phyloP scores from a whole-genome alignment of 2,113 vertebrate species.

The Myotis davidii region DNA sequence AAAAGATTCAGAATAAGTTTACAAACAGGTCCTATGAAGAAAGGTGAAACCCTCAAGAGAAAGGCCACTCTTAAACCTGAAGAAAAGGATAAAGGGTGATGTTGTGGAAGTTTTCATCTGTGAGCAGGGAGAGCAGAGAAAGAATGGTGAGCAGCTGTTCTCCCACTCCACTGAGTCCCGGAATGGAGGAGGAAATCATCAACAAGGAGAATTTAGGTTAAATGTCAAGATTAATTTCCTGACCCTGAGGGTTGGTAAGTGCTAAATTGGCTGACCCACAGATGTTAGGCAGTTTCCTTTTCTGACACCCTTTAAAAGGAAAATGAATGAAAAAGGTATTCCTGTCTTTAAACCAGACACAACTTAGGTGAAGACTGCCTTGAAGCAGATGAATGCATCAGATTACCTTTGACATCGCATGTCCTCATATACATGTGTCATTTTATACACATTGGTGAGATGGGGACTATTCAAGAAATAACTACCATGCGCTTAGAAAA shows the following conservation, averaged over 20 bases:
- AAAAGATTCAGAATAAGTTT: slow-evolving; percentile 41
- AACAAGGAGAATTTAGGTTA: slow-evolving; percentile 51
- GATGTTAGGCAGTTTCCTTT: slow-evolving; percentile 14
- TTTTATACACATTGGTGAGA: neutral
- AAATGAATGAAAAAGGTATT: slow-evolving; percentile 20
- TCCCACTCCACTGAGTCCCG: neutral
- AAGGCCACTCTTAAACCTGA: neutral
- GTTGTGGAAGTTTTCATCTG: neutral
- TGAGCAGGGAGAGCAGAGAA: neutral
- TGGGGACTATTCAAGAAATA: neutral
- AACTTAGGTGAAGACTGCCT: neutral
- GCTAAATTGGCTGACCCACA: slow-evolving; percentile 22
- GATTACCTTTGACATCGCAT: neutral
- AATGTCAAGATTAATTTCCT: slow-evolving; percentile 59
- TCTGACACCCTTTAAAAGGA: neutral
- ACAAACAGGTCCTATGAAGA: neutral
- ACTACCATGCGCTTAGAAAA: neutral
- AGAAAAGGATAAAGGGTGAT: neutral
- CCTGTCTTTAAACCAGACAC: neutral
- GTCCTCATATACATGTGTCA: neutral
- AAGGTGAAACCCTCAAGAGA: neutral
- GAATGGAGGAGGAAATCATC: slow-evolving; percentile 48
- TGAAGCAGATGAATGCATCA: neutral
- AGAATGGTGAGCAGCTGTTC: slow-evolving; percentile 14
- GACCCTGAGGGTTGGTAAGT: neutral